Base-by-base conservation (phyloP, 2,113 vertebrate species). In the Semnornis frantzii region DNA sequence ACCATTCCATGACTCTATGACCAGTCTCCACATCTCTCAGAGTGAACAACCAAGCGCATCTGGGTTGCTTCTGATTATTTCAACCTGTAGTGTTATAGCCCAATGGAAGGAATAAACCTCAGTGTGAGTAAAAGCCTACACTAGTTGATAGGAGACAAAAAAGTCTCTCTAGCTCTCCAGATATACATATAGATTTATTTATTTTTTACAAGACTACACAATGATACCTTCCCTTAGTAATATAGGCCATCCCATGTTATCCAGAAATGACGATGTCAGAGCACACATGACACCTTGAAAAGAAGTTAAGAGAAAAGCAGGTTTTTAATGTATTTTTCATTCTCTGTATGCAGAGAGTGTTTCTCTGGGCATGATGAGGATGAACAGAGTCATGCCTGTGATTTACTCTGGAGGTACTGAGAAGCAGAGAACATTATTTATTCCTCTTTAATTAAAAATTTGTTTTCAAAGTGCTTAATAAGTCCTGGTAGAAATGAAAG, bases 111-210 rank as follows among this genome's bases (percentile, higher is more conserved):
- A 83, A 81, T 70, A 4, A 70, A 79, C 8, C 8, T 54, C 39
- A 69, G 39, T 55, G 23, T 34, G 6, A 5, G 4, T 57, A 46
- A 85, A 57, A 62, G 74, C 12, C 16, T 25, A 18, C 1, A n/a
- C 42, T 54, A 70, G 6, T 11, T 64, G 27, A 50, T 10, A 63
- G 0, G 4, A 82, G 13, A 54, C 3, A 5, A 64, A 81, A 82
- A n/a, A 18, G 3, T 0, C 11, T 42, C 33, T 12, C 2, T 28
- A n/a, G n/a, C 37, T 37, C 37, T 37, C 37, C 10, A 37, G 8
- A 15, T 55, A 15, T 14, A 44, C 17, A 44, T 17, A 14, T 24
- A 9, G 8, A 37, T 5, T 33, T n/a, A n/a, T n/a, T n/a, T n/a
- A n/a, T 24, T 39, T 57, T 58, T 6, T 10, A 13, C 31, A 24